Percentiles rank a stretch among this genome's conserved stretches.
phyloP scores from a whole-genome alignment of 1,140 invertebrate genomes.

The Nephotettix cincticeps region DNA sequence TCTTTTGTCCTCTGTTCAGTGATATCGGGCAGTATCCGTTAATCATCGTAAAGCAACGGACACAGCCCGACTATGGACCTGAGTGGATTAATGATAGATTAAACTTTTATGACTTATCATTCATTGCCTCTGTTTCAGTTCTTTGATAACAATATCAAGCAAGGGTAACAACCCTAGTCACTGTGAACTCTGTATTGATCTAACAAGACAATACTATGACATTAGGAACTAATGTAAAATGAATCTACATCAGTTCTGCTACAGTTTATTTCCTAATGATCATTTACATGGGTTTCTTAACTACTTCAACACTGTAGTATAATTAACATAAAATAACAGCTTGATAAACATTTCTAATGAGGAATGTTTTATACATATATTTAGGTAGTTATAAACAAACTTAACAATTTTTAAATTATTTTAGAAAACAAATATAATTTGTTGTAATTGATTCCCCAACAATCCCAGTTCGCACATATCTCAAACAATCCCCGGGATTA shows the following conservation, averaged over 20 bases:
- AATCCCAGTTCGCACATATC: neutral
- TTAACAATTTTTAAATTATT: constrained; percentile 13
- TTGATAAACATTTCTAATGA: constrained; percentile 17
- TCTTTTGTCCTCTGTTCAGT: no score
- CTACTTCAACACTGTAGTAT: constrained; percentile 5
- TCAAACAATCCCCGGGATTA: constrained; percentile 13
- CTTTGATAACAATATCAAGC: no score
- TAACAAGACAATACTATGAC: no score
- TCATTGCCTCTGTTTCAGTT: no score
- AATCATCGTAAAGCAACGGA: no score
- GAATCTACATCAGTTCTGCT: neutral
- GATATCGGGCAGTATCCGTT: no score
- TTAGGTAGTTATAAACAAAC: constrained; percentile 1
- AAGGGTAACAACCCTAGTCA: no score
- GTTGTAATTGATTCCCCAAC: neutral
- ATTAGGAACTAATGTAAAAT: constrained; percentile 24
- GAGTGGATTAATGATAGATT: no score
- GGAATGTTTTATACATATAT: constrained; percentile 20
- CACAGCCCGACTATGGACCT: no score
- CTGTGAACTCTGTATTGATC: no score
- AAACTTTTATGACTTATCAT: no score
- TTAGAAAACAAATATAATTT: constrained; percentile 5
- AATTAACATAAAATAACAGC: constrained; percentile 16
- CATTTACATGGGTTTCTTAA: constrained; percentile 15
- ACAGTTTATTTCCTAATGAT: constrained; percentile 14